These are phyloP conservation scores for Aleiodes leptofemur DNA, from an alignment of 2,888 invertebrate species.

Conservation along the genomic window DNA sequence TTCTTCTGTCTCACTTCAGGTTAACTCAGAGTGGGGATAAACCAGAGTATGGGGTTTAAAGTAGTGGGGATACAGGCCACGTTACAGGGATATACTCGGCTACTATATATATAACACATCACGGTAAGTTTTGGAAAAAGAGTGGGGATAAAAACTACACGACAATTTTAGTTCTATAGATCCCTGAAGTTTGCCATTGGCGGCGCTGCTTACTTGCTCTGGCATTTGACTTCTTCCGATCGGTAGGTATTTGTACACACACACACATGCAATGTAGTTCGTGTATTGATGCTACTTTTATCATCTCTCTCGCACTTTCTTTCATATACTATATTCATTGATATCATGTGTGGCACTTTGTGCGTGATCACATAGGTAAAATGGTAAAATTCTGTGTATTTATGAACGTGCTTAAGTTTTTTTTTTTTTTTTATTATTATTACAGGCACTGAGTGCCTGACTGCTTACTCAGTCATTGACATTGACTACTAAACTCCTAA, in stretches of 20 bases:
- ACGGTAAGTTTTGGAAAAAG: constrained; percentile 47
- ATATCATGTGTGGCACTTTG: not conserved
- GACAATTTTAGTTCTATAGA: constrained; percentile 75
- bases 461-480: too few species aligned
- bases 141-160: constrained; percentile 69
- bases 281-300: constrained; percentile 52
- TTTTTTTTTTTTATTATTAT: too few species aligned
- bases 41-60: constrained; percentile 8
- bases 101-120: constrained; percentile 19
- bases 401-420: too few species aligned
- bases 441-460: constrained; percentile 43
- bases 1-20: constrained; percentile 51
- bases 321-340: constrained; percentile 65
- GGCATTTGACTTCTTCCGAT: constrained; percentile 69
- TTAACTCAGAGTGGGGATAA: constrained; percentile 39
- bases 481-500: too few species aligned
- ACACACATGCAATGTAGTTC: constrained; percentile 52
- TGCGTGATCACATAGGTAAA: not conserved
- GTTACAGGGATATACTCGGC: constrained; percentile 26
- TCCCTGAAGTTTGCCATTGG: constrained; percentile 72
- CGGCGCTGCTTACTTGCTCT: constrained; percentile 72
- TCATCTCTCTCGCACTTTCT: constrained; percentile 57
- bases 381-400: constrained; percentile 32
- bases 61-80: constrained; percentile 50
- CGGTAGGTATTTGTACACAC: constrained; percentile 71